Conservation (phyloP, 2,113 vertebrate species). For the Rhineura floridana region DNA sequence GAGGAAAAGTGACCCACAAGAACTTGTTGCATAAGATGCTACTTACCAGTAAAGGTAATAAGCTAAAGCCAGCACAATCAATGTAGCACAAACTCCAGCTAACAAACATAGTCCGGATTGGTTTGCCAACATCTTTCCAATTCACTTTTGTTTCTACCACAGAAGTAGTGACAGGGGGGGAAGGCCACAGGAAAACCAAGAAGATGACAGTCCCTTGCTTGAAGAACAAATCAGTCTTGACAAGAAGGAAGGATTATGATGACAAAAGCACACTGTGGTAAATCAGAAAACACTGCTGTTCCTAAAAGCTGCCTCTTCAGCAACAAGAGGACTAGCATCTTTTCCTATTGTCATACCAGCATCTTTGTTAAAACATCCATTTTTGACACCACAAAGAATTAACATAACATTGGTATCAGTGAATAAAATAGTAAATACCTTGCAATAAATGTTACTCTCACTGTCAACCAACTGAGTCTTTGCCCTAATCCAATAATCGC, state of each 20-base stretch:
- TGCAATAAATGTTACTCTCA: constrained; percentile 53
- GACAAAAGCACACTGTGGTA: constrained; percentile 65
- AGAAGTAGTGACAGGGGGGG: constrained; percentile 1
- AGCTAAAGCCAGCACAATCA: constrained; percentile 73
- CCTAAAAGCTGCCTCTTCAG: constrained; percentile 46
- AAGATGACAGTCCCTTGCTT: constrained; percentile 16
- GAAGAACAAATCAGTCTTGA: constrained; percentile 41
- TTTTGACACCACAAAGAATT: constrained; percentile 22
- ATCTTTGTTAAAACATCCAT: fast-evolving
- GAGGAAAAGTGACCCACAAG: neutral
- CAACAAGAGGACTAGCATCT: neutral
- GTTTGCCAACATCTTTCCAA: constrained; percentile 70
- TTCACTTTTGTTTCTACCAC: constrained; percentile 24
- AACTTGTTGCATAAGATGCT: neutral
- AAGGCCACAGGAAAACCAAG: constrained; percentile 30
- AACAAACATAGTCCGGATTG: constrained; percentile 72
- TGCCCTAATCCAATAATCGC: constrained; percentile 72
- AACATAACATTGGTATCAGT: constrained; percentile 21
- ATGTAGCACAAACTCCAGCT: constrained; percentile 70
- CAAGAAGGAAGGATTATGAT: constrained; percentile 58
- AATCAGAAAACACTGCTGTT: constrained; percentile 65
- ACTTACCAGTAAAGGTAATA: constrained; percentile 85
- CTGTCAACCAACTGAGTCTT: constrained; percentile 60
- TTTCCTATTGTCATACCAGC: neutral
- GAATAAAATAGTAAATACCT: constrained; percentile 57